phyloP scores from a whole-genome alignment of 2,797 vertebrate species.

The Chrosomus eos region DNA sequence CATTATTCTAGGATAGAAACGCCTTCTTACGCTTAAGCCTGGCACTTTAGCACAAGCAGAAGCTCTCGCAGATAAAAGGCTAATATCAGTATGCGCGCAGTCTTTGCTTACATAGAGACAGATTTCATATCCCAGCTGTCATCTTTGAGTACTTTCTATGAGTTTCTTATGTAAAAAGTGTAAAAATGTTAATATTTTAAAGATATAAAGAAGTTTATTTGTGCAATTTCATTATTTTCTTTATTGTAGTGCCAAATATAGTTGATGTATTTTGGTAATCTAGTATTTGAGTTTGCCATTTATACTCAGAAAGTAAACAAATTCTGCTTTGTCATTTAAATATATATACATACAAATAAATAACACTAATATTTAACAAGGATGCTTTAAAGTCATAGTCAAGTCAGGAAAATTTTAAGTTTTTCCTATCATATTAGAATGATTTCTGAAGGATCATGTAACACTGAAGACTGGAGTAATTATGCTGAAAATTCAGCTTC shows the following conservation, averaged over 20 bases:
- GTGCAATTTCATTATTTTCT: neutral
- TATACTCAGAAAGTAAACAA: neutral
- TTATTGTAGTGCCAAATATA: neutral
- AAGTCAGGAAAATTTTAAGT: too few species aligned
- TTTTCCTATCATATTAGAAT: too few species aligned
- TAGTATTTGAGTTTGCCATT: neutral
- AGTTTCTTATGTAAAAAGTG: neutral
- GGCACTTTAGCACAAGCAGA: slow-evolving; percentile 26
- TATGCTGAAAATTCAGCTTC: too few species aligned
- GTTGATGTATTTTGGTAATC: neutral
- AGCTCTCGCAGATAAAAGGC: neutral
- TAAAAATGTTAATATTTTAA: neutral
- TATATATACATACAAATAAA: too few species aligned
- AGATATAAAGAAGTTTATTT: neutral
- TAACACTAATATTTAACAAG: neutral
- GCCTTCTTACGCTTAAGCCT: neutral
- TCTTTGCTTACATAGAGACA: neutral
- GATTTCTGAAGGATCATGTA: neutral
- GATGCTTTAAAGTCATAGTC: neutral
- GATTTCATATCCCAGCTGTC: neutral
- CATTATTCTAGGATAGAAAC: neutral
- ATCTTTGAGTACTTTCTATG: neutral
- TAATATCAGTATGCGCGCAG: slow-evolving; percentile 2
- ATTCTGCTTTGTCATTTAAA: neutral
- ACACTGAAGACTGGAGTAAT: neutral